Base-by-base conservation (phyloP, 2,113 vertebrate species). In the Phocoena phocoena region DNA sequence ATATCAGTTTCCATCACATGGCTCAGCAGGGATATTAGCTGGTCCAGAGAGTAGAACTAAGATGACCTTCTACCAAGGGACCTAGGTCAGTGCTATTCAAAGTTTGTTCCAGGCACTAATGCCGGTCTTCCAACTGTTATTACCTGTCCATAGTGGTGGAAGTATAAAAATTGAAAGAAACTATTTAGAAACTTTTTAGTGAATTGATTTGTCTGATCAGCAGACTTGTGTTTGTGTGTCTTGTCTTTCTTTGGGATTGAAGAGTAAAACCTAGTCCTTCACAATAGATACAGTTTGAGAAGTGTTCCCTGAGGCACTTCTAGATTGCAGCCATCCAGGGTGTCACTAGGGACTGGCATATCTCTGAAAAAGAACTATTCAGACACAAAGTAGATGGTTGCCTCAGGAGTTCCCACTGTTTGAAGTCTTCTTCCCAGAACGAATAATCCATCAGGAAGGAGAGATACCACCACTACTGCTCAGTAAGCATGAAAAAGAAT, bases 221-320 rank as follows among this genome's bases (percentile, higher is more conserved):
- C 9, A 84, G 63, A 65, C 20, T 74, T 63, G 20, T 47, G 26
- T 95, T 85, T 79, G 3, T 28, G 15, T 1, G 4, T 62, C 18
- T 96, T 82, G 85, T 50, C 36, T 58, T 85, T 76, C 50, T 44
- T 88, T 89, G 7, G 50, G 55, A 83, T 80, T 74, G n/a, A 79
- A 83, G 14, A 38, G 36, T 68, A 60, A 89, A 76, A n/a, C 33
- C 3, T 53, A 1, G 4, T 50, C 67, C 26, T 95, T 88, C 11
- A 5, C 18, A 26, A 53, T 21, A 65, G 25, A 14, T 6, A 28
- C 15, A 55, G 25, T 23, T 53, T 26, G 7, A 91, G 31, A 82
- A 82, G 4, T 53, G 6, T 38, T 95, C 33, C 70, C 62, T 4
- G 20, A 67, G 36, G 33, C 2, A 63, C 6, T 36, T 87, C 25